Evolutionary conservation across 1,140 invertebrate genomes (phyloP).

Genomic region (Bilobella aurantiaca): DNA sequence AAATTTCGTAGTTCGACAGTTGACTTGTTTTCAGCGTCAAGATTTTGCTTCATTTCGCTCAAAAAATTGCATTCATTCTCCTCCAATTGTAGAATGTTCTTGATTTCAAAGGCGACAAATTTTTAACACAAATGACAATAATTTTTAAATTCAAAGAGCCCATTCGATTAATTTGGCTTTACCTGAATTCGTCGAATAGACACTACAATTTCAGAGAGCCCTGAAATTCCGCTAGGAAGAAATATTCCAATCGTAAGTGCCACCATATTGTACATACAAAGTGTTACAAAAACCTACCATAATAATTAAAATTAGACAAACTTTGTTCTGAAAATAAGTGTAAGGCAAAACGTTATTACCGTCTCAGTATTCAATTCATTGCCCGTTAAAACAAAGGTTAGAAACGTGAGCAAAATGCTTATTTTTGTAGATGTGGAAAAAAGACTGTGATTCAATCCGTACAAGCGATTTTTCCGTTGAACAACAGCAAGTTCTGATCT

Average conservation of each 20-base stretch:
- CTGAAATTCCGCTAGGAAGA: conserved; percentile 43
- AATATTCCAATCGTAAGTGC: conserved; percentile 40
- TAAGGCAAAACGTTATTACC: neutral
- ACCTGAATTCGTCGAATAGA: conserved; percentile 52
- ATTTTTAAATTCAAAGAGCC: neutral
- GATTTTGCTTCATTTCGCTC: neutral
- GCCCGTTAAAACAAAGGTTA: neutral
- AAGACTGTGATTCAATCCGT: conserved; percentile 41
- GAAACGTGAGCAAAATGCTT: neutral
- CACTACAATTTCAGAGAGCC: conserved; percentile 55
- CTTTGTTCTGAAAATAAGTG: neutral
- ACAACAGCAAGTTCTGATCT: conserved; percentile 41
- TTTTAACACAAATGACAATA: neutral
- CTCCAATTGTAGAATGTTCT: neutral
- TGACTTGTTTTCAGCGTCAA: neutral
- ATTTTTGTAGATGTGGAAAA: conserved; percentile 35
- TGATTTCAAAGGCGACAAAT: too few relatives aligned
- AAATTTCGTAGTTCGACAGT: neutral
- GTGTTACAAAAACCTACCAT: conserved; percentile 40
- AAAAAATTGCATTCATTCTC: neutral
- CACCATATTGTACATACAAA: conserved; percentile 42
- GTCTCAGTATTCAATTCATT: neutral
- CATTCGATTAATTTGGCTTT: neutral
- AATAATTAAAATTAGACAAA: neutral
- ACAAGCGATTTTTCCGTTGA: conserved; percentile 38